Evolutionary conservation across 1,140 invertebrate species (phyloP).

Genomic region (Pseudomyrmex flavicornis): DNA sequence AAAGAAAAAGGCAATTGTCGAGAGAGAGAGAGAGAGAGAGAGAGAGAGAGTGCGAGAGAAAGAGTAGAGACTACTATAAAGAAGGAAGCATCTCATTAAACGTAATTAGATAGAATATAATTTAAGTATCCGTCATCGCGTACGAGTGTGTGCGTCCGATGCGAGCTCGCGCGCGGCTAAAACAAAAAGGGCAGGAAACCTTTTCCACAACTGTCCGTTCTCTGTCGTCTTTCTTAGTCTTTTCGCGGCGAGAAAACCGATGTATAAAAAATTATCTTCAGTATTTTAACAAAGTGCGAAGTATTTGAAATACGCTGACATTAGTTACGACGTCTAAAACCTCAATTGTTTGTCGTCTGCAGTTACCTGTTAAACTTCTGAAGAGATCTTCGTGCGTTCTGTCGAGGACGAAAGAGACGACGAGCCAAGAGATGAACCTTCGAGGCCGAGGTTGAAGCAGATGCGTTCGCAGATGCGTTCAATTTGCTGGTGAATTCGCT

Average conservation of each 20-base stretch:
- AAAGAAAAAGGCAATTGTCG: constrained; percentile 12
- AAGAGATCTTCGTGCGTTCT: too few species aligned
- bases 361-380: too few species aligned
- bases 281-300: neutral
- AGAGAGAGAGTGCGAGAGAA: constrained; percentile 23
- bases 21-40: neutral
- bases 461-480: too few species aligned
- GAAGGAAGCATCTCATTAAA: constrained; percentile 53
- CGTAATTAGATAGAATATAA: constrained; percentile 63
- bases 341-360: too few species aligned
- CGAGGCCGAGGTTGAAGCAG: too few species aligned
- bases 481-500: too few species aligned
- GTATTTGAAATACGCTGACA: too few species aligned
- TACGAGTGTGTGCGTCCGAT: neutral
- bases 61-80: neutral
- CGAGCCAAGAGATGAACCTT: too few species aligned
- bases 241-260: neutral
- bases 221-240: neutral
- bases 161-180: constrained; percentile 11
- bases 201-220: neutral
- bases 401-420: too few species aligned
- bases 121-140: constrained; percentile 60
- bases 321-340: too few species aligned
- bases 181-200: neutral
- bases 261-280: neutral